Conservation (phyloP, 2,888 invertebrate genomes). For the Polymixis lichenea region DNA sequence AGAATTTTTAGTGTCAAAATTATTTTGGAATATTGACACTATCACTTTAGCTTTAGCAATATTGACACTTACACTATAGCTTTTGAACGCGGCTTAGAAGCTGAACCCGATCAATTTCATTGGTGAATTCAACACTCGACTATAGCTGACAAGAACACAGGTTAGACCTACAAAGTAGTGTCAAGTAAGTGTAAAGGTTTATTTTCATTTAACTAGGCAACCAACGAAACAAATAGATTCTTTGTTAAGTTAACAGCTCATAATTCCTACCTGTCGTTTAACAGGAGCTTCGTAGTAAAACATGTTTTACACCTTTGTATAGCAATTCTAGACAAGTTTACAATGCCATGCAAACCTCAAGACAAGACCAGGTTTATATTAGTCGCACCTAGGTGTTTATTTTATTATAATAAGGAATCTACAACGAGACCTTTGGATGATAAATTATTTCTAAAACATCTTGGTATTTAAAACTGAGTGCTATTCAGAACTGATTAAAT, state of each 20-base stretch:
- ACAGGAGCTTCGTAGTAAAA: conserved; percentile 40
- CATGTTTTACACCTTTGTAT: conserved; percentile 43
- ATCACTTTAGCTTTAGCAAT: too few species aligned
- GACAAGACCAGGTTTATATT: conserved; percentile 12
- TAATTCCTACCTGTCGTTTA: conserved; percentile 41
- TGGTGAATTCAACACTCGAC: too few species aligned
- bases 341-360: conserved; percentile 38
- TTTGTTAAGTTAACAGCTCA: conserved; percentile 46
- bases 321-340: conserved; percentile 39
- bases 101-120: too few species aligned
- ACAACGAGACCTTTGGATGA: conserved; percentile 26
- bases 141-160: not conserved
- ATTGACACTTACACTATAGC: too few species aligned
- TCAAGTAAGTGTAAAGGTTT: conserved; percentile 9
- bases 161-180: conserved; percentile 5
- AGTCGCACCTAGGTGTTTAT: not conserved
- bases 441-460: conserved; percentile 29
- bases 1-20: too few species aligned
- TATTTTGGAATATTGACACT: too few species aligned
- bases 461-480: conserved; percentile 8
- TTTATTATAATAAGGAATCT: conserved; percentile 6
- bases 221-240: conserved; percentile 27
- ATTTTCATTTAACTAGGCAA: conserved; percentile 11
- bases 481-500: conserved; percentile 33
- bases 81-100: too few species aligned